Evolutionary conservation across 2,888 invertebrate genomes (phyloP).

Genomic region (Rhyacophila evoluta): DNA sequence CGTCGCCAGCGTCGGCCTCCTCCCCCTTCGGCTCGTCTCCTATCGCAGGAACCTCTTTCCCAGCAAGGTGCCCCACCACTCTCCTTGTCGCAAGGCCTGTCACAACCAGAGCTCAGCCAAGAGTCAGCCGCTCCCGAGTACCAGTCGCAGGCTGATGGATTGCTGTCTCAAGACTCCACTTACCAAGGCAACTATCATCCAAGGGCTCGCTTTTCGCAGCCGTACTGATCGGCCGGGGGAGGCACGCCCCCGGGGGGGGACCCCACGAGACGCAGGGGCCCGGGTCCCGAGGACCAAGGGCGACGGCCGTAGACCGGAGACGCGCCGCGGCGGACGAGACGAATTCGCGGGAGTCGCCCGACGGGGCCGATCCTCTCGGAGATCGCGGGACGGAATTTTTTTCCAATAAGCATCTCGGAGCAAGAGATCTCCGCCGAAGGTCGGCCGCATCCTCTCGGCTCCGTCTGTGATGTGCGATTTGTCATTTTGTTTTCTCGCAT

Average conservation of each 20-base stretch:
- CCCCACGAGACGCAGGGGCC: constrained; percentile 31
- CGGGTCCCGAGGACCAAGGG: not conserved
- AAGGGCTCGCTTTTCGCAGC: constrained; percentile 77
- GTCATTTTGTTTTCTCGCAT: constrained; percentile 20
- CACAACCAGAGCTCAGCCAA: constrained; percentile 81
- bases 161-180: constrained; percentile 92
- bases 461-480: not conserved
- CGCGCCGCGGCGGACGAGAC: constrained; percentile 32
- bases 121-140: constrained; percentile 88
- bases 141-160: constrained; percentile 94
- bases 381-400: not conserved
- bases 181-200: constrained; percentile 81
- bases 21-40: constrained; percentile 62
- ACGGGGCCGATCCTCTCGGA: not conserved
- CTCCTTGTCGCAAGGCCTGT: constrained; percentile 80
- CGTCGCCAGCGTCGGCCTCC: constrained; percentile 62
- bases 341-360: constrained; percentile 19
- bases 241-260: constrained; percentile 43
- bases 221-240: constrained; percentile 71
- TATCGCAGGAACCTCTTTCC: constrained; percentile 79
- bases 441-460: not conserved
- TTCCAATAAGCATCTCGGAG: not conserved
- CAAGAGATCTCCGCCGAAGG: not conserved
- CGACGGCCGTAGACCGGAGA: not conserved
- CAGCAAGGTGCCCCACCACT: constrained; percentile 76